Base-by-base conservation (phyloP, 2,888 invertebrate genomes). In the Pimpla rufipes region DNA sequence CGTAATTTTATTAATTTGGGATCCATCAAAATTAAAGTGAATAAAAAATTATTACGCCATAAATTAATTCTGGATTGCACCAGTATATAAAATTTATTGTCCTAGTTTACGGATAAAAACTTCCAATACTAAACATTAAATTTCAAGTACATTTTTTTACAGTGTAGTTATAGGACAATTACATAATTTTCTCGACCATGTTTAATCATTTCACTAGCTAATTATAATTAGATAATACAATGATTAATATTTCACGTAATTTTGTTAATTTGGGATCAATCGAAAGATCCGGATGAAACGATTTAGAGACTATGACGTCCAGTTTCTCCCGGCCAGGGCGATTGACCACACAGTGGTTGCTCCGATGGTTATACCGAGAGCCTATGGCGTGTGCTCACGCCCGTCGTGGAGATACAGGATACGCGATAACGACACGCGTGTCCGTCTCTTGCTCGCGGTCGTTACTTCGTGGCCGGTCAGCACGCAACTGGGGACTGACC, bases 401-500 rank as follows among this genome's bases (percentile, higher is more conserved):
- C 59, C 35, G 37, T 76, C 45, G 3, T 10, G 45, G 64, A 47
- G 59, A 76, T 64, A 66, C 77, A 66, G 70, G 50, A 85, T 78
- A 75, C 66, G 37, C 11, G 45, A 80, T 55, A 68, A 47, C 55
- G 29, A 66, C 18, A 16, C 35, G 21, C 57, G 42, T 42, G 66
- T 35, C 45, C 59, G 50, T 16, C 29, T 78, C 62, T 64, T 29
- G 62, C 50, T 78, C 74, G 40, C 55, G 74, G 68, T 47, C 37
- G 29, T 66, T 66, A 16, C 23, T 76, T 55, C 64, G 64, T 42
- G 21, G 42, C 81, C 42, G 75, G 59, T 77, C 52, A 40, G 75
- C 87, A 85, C 86, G 89, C 88, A 90, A 90, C 88, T 89, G 85
- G 85, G 88, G 88, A 86, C 88, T 85, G 88, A 90, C 85, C 85